These are phyloP conservation scores for Psittacara wagleri DNA, from an alignment of 2,113 vertebrate genomes.

Conservation along the genomic window DNA sequence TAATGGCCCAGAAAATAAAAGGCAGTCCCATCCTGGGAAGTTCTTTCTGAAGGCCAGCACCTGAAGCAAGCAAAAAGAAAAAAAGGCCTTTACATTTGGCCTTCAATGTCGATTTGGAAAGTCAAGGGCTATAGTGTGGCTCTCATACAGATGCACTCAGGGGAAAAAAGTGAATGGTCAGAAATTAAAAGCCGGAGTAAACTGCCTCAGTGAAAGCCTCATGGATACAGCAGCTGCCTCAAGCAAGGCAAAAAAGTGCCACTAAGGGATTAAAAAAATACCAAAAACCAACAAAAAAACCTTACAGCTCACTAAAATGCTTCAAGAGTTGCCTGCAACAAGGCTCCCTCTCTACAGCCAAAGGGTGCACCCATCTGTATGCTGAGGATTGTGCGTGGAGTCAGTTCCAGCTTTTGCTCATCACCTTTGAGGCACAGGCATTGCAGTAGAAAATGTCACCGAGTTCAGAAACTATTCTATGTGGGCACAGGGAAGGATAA, in stretches of 20 bases:
- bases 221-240: constrained; percentile 7
- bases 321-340: not conserved
- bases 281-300: not conserved
- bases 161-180: not conserved
- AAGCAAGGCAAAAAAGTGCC: constrained; percentile 55
- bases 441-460: not conserved
- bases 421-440: constrained; percentile 18
- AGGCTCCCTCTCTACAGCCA: not conserved
- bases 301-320: not conserved
- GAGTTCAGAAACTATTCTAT: constrained; percentile 21
- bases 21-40: constrained; percentile 47
- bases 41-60: constrained; percentile 37
- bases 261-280: not conserved
- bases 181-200: not conserved
- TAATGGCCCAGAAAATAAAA: constrained; percentile 54
- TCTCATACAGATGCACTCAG: not conserved
- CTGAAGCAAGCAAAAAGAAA: constrained; percentile 16
- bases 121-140: not conserved
- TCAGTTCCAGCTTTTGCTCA: constrained; percentile 17
- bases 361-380: not conserved
- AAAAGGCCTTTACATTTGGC: constrained; percentile 1
- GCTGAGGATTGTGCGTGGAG: constrained; percentile 1
- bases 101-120: not conserved
- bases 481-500: not conserved
- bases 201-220: not conserved